Evolutionary conservation across 2,888 invertebrate genomes (phyloP), one percentile per base, ranked within the genome.

Genomic region (Amphimallon solstitiale): DNA sequence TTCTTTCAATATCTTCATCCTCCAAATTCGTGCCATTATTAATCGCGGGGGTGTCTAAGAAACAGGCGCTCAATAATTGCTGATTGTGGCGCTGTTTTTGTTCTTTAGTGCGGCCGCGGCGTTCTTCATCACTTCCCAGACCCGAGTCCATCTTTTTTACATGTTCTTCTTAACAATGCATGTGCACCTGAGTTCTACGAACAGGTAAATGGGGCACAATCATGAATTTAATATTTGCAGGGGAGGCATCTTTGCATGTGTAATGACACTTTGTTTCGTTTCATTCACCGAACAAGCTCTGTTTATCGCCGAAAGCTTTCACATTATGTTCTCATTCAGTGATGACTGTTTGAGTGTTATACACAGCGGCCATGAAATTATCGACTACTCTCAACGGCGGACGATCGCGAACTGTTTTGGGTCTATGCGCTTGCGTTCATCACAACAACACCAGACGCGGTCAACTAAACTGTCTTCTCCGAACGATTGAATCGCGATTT

Each of bases 51-150:
- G 45, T 54, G 12, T 62, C 62, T 46, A 63, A 19, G 48, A 67
- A 67, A 51, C 66, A 67, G 7, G 80, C 80, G 71, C 87, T 81
- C 77, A 85, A 72, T 73, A 85, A 72, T 76, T 81, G 77, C 73
- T 80, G 76, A 59, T 76, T 79, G 66, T 79, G 78, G 5, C 81
- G 77, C 70, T 81, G 81, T 69, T 81, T 81, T 71, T 81, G 81
- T 69, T 81, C 81, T 71, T 82, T 81, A 23, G 81, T 81, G 54
- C 80, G 71, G 63, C 75, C 76, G 51, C 77, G 72, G 45, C 80
- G 78, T 73, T 81, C 81, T 73, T 82, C 82, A 69, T 82, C 82
- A 71, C 82, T 82, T 17, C 82, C 82, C 71, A 82, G 71, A 67
- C 82, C 81, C 34, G 82, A 82, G 76, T 82, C 82, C 82, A 82